Evolutionary conservation across 2,113 vertebrate species (phyloP).

Genomic region (Uropsilus gracilis): DNA sequence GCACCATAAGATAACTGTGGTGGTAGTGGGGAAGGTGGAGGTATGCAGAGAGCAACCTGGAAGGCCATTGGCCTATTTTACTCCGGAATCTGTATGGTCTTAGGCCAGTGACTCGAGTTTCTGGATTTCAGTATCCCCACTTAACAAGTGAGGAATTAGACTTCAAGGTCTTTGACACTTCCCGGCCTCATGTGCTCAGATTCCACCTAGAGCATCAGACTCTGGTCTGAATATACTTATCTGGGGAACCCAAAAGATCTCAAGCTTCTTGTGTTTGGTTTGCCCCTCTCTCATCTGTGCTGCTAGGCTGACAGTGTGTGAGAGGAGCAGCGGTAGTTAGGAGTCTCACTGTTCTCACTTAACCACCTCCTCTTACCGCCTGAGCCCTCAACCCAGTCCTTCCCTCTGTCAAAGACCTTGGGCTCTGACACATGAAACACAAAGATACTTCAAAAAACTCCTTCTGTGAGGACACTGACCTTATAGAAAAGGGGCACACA

Average conservation of each 20-base stretch:
- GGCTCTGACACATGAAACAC: neutral
- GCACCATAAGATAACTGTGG: neutral
- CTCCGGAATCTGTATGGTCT: neutral
- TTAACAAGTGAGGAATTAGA: neutral
- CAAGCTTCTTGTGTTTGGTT: neutral
- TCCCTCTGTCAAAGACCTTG: neutral
- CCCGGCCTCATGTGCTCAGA: neutral
- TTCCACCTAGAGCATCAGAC: neutral
- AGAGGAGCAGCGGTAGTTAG: neutral
- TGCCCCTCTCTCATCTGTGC: neutral
- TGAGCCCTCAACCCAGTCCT: neutral
- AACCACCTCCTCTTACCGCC: neutral
- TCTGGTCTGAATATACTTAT: neutral
- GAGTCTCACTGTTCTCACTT: neutral
- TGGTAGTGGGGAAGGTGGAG: neutral
- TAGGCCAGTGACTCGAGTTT: neutral
- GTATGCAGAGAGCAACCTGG: too few species aligned
- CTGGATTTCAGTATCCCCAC: neutral
- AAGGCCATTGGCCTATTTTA: neutral
- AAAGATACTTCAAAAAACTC: neutral
- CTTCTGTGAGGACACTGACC: neutral
- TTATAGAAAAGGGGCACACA: neutral
- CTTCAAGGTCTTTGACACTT: neutral
- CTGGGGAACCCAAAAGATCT: neutral
- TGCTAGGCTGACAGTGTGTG: neutral